Evolutionary conservation across 2,888 invertebrate genomes (phyloP).

Genomic region (Venusia cambrica): DNA sequence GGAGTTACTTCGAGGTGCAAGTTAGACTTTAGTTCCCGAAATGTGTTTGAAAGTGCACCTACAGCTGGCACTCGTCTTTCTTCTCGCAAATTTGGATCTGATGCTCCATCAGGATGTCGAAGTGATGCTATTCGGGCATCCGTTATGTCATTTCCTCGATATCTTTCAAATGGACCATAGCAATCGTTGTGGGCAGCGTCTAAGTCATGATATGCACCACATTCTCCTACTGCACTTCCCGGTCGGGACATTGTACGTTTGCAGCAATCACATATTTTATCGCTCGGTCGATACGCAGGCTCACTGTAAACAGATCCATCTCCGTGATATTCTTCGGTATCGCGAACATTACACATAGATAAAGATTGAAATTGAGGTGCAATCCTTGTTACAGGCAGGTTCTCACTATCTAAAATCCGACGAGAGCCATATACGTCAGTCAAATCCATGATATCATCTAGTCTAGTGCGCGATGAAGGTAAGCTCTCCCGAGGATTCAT

Average conservation of each 20-base stretch:
- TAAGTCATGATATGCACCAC: constrained; percentile 81
- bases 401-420: constrained; percentile 85
- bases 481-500: constrained; percentile 73
- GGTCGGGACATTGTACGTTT: constrained; percentile 86
- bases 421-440: constrained; percentile 91
- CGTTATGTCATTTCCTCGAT: constrained; percentile 76
- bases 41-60: constrained; percentile 82
- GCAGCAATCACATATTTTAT: constrained; percentile 89
- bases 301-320: constrained; percentile 93
- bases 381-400: constrained; percentile 76
- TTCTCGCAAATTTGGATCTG: constrained; percentile 93
- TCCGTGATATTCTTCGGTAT: constrained; percentile 83
- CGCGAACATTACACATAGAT: constrained; percentile 86
- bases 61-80: constrained; percentile 84
- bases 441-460: constrained; percentile 90
- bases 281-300: constrained; percentile 87
- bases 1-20: constrained; percentile 75
- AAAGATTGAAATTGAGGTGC: constrained; percentile 86
- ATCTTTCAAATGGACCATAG: constrained; percentile 84
- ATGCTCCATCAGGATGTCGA: constrained; percentile 95
- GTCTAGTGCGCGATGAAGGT: constrained; percentile 78
- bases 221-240: constrained; percentile 84
- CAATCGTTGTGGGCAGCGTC: constrained; percentile 74
- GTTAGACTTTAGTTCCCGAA: constrained; percentile 78
- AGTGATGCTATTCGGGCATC: constrained; percentile 85